These are phyloP conservation scores for Misgurnus mizolepis DNA, from an alignment of 2,113 vertebrate genomes.

Conservation along the genomic window DNA sequence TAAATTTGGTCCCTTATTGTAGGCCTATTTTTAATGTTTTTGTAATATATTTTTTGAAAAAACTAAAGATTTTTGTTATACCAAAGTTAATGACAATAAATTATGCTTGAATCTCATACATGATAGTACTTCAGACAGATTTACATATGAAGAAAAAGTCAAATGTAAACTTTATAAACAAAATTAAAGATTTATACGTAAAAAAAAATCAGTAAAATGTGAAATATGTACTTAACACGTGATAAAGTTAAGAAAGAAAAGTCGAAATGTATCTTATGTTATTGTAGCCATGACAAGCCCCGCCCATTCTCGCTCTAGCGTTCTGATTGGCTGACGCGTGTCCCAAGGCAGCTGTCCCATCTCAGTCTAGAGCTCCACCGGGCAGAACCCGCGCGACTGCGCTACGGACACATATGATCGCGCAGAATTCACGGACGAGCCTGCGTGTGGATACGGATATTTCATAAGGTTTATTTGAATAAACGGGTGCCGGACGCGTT, in stretches of 20 bases:
- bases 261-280: background rate
- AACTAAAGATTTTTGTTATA: too few relatives aligned
- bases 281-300: background rate
- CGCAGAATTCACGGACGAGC: background rate
- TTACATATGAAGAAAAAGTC: too few relatives aligned
- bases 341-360: slow-evolving; percentile 45
- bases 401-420: slow-evolving; percentile 8
- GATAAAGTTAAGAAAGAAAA: background rate
- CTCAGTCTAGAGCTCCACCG: slow-evolving; percentile 50
- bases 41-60: too few relatives aligned
- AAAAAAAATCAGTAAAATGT: background rate
- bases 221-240: too few relatives aligned
- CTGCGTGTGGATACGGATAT: background rate
- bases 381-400: slow-evolving; percentile 43
- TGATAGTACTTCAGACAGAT: too few relatives aligned
- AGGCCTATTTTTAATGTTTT: too few relatives aligned
- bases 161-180: too few relatives aligned
- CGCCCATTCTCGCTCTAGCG: background rate
- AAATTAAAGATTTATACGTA: background rate
- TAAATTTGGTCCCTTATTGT: too few relatives aligned
- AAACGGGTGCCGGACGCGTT: background rate
- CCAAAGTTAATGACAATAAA: too few relatives aligned
- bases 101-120: too few relatives aligned
- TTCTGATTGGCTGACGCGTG: slow-evolving; percentile 50
- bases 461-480: slow-evolving; percentile 5